phyloP scores from a whole-genome alignment of 2,888 invertebrate genomes.

The Stenolophus ochropezus region DNA sequence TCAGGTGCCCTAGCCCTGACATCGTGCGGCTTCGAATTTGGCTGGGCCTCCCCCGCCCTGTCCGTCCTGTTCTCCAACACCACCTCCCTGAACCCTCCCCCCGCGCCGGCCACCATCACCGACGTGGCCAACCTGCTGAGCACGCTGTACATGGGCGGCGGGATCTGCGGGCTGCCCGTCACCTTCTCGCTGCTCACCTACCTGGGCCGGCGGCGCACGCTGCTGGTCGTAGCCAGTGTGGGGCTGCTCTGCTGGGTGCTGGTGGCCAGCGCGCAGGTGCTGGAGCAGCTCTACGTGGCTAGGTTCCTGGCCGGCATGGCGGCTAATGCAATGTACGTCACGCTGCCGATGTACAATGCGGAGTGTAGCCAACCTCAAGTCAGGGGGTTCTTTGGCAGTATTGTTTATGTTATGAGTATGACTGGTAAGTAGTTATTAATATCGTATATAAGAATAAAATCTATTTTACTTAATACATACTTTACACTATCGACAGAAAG shows the following conservation, averaged over 20 bases:
- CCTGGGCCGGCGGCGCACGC: constrained; percentile 69
- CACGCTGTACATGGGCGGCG: constrained; percentile 25
- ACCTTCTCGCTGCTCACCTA: constrained; percentile 69
- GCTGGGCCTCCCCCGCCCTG: constrained; percentile 11
- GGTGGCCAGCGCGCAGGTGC: constrained; percentile 68
- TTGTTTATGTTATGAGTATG: constrained; percentile 71
- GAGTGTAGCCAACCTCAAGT: constrained; percentile 72
- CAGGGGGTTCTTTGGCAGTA: constrained; percentile 70
- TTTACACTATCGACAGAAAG: no score
- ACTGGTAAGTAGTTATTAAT: constrained; percentile 65
- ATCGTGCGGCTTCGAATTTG: constrained; percentile 1
- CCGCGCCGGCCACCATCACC: not conserved
- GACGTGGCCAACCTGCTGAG: not conserved
- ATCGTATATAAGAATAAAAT: no score
- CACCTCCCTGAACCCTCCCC: not conserved
- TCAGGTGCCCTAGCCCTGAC: constrained; percentile 12
- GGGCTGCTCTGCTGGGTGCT: constrained; percentile 69
- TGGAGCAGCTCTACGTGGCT: constrained; percentile 69
- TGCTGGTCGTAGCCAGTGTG: constrained; percentile 68
- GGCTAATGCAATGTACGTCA: constrained; percentile 71
- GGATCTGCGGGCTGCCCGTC: constrained; percentile 64
- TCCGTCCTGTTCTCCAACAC: not conserved
- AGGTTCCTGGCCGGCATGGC: constrained; percentile 70
- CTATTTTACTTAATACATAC: no score
- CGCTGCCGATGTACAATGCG: constrained; percentile 71